Percentiles rank a stretch among this genome's conserved stretches.
Evolutionary conservation across 2,113 vertebrate species (phyloP).

Genomic region (Hypanus sabinus): DNA sequence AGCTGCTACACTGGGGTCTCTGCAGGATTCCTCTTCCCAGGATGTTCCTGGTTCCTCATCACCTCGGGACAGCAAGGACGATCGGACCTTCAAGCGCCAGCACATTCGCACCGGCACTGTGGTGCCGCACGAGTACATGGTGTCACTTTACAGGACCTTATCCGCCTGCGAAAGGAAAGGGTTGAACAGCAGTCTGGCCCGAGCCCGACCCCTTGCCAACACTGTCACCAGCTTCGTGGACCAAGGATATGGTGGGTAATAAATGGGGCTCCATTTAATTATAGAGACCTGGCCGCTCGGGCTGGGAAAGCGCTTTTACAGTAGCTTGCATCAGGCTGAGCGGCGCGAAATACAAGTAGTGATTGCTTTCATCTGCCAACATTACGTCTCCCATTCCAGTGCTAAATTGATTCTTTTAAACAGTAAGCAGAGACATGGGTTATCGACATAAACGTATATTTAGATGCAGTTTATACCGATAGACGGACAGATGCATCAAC

Average conservation of each 20-base stretch:
- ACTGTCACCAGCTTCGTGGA: slow-evolving; percentile 75
- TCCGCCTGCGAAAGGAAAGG: slow-evolving; percentile 49
- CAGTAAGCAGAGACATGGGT: background rate
- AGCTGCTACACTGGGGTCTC: slow-evolving; percentile 41
- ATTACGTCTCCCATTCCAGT: background rate
- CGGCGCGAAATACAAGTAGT: background rate
- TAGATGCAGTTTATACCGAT: background rate
- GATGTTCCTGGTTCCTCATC: slow-evolving; percentile 42
- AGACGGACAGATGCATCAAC: background rate
- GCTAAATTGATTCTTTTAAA: background rate
- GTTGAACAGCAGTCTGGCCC: slow-evolving; percentile 42
- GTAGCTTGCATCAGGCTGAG: background rate
- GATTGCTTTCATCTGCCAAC: background rate
- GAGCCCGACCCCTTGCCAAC: slow-evolving; percentile 52
- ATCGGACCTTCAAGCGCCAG: background rate
- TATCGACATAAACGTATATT: background rate
- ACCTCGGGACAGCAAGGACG: slow-evolving; percentile 39
- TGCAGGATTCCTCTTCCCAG: slow-evolving; percentile 37
- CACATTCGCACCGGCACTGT: slow-evolving; percentile 53
- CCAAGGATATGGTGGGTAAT: slow-evolving; percentile 54
- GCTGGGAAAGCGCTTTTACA: background rate
- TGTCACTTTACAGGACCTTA: slow-evolving; percentile 66
- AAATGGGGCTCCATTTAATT: background rate
- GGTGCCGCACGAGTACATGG: slow-evolving; percentile 71
- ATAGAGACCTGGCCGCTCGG: background rate